Evolutionary conservation across 2,113 vertebrate species (phyloP).

Genomic region (Nibea albiflora): DNA sequence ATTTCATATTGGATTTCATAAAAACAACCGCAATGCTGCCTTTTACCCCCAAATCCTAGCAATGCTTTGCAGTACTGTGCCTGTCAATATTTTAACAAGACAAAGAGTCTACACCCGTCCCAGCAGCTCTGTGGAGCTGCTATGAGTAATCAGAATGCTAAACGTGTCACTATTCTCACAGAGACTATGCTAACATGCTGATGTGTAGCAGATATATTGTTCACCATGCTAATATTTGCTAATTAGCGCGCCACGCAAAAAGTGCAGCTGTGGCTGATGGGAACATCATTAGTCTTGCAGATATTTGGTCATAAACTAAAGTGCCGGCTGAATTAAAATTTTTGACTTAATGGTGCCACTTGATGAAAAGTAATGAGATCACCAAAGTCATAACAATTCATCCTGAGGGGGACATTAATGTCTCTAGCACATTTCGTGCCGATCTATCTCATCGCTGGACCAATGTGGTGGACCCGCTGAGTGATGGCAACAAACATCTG

Average conservation of each 20-base stretch:
- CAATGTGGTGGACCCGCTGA: background rate
- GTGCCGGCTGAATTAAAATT: background rate
- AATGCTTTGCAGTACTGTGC: background rate
- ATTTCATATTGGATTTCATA: background rate
- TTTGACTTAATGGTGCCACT: background rate
- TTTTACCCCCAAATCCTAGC: background rate
- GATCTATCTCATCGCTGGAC: background rate
- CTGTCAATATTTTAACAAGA: background rate
- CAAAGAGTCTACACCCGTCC: too few relatives aligned
- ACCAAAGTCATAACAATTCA: too few relatives aligned
- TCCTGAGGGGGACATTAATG: too few relatives aligned
- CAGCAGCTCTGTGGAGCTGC: background rate
- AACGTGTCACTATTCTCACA: background rate
- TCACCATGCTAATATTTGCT: background rate
- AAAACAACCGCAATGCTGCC: background rate
- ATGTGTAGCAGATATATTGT: background rate
- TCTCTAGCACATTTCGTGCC: background rate
- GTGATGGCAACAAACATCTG: conserved; percentile 2
- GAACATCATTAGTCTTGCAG: background rate
- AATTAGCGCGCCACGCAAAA: background rate
- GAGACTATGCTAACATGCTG: background rate
- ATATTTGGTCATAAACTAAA: too few relatives aligned
- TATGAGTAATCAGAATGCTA: background rate
- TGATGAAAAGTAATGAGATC: background rate
- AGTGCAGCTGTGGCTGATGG: background rate